Percentiles rank a stretch among this genome's conserved stretches.
phyloP scores from a whole-genome alignment of 1,140 invertebrate genomes.

The Aleiodes sp. region DNA sequence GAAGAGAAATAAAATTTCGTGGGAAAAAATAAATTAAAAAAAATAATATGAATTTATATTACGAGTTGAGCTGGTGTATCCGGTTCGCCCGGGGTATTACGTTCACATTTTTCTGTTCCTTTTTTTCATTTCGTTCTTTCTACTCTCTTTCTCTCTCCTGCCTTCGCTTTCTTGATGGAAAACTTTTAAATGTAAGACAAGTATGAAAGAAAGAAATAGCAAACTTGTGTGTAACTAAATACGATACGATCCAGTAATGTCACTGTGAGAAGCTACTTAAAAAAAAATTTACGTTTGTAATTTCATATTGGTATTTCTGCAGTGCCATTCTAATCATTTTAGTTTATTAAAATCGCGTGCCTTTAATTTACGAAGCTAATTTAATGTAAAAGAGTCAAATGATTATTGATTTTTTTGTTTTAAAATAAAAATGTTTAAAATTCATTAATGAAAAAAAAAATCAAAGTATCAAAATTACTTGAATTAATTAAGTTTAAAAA shows the following conservation, averaged over 20 bases:
- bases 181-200: constrained; percentile 12
- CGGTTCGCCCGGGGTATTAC: background rate
- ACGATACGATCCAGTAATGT: constrained; percentile 56
- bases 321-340: constrained; percentile 55
- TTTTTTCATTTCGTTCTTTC: background rate
- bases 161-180: no score
- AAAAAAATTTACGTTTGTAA: constrained; percentile 52
- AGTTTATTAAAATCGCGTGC: constrained; percentile 29
- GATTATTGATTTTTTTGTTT: background rate
- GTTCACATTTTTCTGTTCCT: background rate
- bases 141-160: background rate
- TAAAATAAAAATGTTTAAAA: background rate
- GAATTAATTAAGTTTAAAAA: no score
- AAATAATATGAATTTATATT: constrained; percentile 14
- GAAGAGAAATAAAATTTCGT: background rate
- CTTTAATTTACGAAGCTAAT: constrained; percentile 8
- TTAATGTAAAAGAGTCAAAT: no score
- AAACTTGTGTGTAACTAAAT: constrained; percentile 52
- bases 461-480: no score
- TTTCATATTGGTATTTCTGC: constrained; percentile 59
- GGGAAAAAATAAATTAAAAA: background rate
- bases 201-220: constrained; percentile 51
- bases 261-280: constrained; percentile 21
- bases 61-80: constrained; percentile 4
- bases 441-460: background rate